Percentiles rank a stretch among this genome's conserved stretches.
phyloP scores from a whole-genome alignment of 2,888 invertebrate genomes.

The Ectemnius cavifrons region DNA sequence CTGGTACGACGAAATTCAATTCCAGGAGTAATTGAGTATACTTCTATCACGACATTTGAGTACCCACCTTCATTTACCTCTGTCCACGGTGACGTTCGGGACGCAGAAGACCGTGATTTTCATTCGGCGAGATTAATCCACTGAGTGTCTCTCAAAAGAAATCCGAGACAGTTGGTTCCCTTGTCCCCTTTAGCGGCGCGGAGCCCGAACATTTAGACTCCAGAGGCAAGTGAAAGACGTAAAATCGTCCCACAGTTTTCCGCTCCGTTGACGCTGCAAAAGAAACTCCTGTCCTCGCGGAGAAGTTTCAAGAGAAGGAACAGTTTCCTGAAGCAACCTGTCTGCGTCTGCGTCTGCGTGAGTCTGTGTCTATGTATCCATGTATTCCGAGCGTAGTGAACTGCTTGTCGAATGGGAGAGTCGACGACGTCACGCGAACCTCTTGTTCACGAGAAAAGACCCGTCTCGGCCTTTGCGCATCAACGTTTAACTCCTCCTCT shows the following conservation, averaged over 20 bases:
- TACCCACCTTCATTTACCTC: neutral
- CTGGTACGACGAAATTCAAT: too few species aligned
- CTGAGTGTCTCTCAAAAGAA: conserved; percentile 18
- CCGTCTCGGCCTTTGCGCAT: too few species aligned
- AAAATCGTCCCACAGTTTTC: conserved; percentile 54
- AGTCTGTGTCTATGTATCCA: neutral
- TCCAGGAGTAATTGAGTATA: too few species aligned
- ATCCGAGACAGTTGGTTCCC: conserved; percentile 7
- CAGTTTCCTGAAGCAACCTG: conserved; percentile 42
- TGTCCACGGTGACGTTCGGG: neutral
- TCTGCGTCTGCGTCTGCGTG: conserved; percentile 22
- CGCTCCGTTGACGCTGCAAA: conserved; percentile 54
- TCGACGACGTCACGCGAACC: conserved; percentile 47
- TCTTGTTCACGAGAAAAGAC: conserved; percentile 23
- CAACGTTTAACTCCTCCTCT: too few species aligned
- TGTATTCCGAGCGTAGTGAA: conserved; percentile 39
- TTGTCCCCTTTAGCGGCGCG: conserved; percentile 2
- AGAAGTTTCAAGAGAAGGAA: conserved; percentile 34
- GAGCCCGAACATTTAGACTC: neutral
- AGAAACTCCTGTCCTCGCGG: conserved; percentile 45
- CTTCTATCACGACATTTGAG: too few species aligned
- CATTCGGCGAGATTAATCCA: conserved; percentile 27
- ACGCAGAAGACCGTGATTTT: conserved; percentile 7
- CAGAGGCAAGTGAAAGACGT: conserved; percentile 34
- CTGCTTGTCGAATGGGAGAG: conserved; percentile 33